phyloP scores from a whole-genome alignment of 2,888 invertebrate species.

The Eulithis testata region DNA sequence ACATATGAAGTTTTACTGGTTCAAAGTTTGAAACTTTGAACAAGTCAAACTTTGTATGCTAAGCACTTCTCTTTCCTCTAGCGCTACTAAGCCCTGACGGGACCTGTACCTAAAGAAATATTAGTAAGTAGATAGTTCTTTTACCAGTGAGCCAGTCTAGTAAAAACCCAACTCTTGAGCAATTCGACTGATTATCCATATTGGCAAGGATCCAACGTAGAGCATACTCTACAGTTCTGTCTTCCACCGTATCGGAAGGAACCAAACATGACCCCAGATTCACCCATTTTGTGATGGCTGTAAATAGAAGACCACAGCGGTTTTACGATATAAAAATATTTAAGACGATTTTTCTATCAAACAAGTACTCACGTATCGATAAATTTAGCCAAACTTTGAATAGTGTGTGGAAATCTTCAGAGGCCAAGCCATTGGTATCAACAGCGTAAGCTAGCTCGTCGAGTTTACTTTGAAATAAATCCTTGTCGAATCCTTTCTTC shows the following conservation, averaged over 20 bases:
- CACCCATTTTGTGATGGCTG: slow-evolving; percentile 76
- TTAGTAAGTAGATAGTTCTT: neutral
- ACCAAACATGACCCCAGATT: slow-evolving; percentile 71
- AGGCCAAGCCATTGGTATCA: slow-evolving; percentile 63
- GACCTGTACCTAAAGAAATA: too few species aligned
- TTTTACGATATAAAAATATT: neutral
- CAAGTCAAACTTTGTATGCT: too few species aligned
- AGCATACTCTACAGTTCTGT: slow-evolving; percentile 67
- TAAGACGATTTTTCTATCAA: neutral
- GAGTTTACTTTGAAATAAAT: slow-evolving; percentile 72
- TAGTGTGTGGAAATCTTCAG: slow-evolving; percentile 71
- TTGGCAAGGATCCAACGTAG: slow-evolving; percentile 74
- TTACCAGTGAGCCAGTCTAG: slow-evolving; percentile 78
- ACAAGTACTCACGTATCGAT: slow-evolving; percentile 70
- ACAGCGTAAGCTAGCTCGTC: slow-evolving; percentile 67
- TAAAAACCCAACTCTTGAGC: slow-evolving; percentile 66
- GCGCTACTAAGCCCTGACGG: too few species aligned
- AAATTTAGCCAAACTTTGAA: slow-evolving; percentile 80
- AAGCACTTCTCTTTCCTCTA: too few species aligned
- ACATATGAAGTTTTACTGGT: too few species aligned
- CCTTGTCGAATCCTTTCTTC: slow-evolving; percentile 76
- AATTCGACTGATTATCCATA: slow-evolving; percentile 57
- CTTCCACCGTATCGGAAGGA: slow-evolving; percentile 64
- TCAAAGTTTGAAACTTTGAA: too few species aligned
- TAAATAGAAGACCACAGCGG: slow-evolving; percentile 1